Percentiles rank a stretch among this genome's conserved stretches.
phyloP scores from a whole-genome alignment of 2,888 invertebrate species.

The Beris chalybata region DNA sequence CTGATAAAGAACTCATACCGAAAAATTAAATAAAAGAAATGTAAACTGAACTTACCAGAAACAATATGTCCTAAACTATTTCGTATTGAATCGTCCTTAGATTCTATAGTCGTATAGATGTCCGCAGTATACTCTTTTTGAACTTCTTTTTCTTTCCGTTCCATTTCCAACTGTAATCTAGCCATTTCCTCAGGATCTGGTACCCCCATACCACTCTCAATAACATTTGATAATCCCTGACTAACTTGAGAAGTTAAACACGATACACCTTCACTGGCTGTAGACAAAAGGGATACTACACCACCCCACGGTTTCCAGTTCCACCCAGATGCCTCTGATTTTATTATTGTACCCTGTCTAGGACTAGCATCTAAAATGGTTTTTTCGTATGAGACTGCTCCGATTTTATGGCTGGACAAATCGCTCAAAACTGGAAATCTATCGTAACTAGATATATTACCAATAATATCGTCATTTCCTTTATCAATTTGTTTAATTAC shows the following conservation, averaged over 20 bases:
- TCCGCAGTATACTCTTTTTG: not conserved
- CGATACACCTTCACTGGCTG: constrained; percentile 75
- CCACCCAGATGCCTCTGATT: constrained; percentile 48
- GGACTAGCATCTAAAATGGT: not conserved
- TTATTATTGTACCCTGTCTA: not conserved
- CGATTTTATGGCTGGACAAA: constrained; percentile 40
- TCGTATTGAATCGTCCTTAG: constrained; percentile 18
- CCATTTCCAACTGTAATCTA: constrained; percentile 50
- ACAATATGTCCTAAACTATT: constrained; percentile 34
- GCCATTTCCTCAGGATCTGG: constrained; percentile 82
- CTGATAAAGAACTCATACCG: too few relatives aligned
- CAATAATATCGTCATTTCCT: constrained; percentile 31
- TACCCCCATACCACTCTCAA: constrained; percentile 81
- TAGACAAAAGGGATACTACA: constrained; percentile 70
- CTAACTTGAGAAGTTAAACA: constrained; percentile 80
- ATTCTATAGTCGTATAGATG: not conserved
- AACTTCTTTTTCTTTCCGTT: not conserved
- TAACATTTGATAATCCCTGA: constrained; percentile 73
- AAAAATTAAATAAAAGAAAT: too few relatives aligned
- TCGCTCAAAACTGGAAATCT: constrained; percentile 42
- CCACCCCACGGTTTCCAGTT: constrained; percentile 79
- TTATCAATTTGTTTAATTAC: constrained; percentile 28
- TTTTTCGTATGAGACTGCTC: constrained; percentile 40
- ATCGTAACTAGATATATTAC: constrained; percentile 22
- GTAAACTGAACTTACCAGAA: constrained; percentile 13